A percentile compares a stretch with the other conserved stretches of the same genome.
phyloP scores from a whole-genome alignment of 2,797 vertebrate species.

The Lithobates pipiens region DNA sequence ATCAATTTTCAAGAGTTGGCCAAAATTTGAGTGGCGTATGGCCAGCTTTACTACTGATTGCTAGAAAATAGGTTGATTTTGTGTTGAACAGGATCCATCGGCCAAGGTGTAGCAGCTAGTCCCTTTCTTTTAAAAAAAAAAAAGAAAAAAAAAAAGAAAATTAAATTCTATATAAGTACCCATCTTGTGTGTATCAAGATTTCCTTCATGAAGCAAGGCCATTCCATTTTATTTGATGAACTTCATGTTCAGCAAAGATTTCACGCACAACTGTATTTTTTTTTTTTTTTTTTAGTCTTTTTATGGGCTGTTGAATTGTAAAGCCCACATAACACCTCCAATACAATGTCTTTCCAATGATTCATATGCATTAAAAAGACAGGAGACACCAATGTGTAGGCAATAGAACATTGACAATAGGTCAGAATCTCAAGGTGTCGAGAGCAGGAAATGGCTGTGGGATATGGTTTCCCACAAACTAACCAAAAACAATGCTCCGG shows the following conservation, averaged over 20 bases:
- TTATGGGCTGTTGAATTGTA: background rate
- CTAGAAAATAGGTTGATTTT: no score
- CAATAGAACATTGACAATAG: background rate
- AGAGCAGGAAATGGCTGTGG: constrained; percentile 3
- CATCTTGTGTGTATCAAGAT: background rate
- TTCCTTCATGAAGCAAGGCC: background rate
- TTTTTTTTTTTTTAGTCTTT: background rate
- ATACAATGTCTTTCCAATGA: background rate
- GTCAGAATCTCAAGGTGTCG: background rate
- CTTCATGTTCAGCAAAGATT: background rate
- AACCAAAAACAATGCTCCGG: background rate
- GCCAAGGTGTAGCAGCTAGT: background rate
- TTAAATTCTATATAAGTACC: background rate
- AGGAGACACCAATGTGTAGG: background rate
- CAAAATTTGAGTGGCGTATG: no score
- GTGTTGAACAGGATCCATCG: no score
- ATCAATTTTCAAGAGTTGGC: no score
- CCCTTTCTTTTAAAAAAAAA: background rate
- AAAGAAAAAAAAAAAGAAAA: no score
- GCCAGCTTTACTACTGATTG: background rate
- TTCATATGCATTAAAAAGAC: constrained; percentile 2
- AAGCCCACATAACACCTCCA: background rate
- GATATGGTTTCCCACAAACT: background rate
- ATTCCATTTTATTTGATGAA: no score
- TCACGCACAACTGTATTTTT: background rate